Evolutionary conservation across 2,113 vertebrate genomes (phyloP).

Genomic region (Poeciliopsis occidentalis): DNA sequence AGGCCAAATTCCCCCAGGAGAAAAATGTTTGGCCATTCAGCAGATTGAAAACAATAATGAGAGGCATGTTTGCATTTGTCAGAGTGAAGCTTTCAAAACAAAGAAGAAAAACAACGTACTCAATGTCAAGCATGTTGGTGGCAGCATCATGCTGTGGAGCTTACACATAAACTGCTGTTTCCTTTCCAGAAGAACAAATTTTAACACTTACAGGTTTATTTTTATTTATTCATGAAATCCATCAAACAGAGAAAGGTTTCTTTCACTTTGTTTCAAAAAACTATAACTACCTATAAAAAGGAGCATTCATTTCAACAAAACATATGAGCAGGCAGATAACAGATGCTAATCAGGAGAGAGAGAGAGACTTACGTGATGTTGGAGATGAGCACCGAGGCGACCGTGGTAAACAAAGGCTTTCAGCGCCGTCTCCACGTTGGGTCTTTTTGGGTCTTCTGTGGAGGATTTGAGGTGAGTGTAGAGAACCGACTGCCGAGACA

Average conservation of each 20-base stretch:
- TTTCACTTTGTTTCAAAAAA: background rate
- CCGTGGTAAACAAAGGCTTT: constrained; percentile 84
- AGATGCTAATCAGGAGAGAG: background rate
- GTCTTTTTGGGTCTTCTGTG: constrained; percentile 33
- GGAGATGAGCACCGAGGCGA: constrained; percentile 86
- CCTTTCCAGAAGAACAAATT: background rate
- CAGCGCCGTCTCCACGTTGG: constrained; percentile 75
- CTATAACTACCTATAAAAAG: background rate
- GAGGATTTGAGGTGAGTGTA: constrained; percentile 72
- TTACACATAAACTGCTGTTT: background rate
- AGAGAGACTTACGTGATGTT: constrained; percentile 80
- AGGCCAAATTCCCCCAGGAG: too few relatives aligned
- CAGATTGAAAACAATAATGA: too few relatives aligned
- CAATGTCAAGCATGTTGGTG: too few relatives aligned
- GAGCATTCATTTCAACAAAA: background rate
- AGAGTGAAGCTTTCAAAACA: too few relatives aligned
- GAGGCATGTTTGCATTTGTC: too few relatives aligned
- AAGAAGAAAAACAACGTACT: too few relatives aligned
- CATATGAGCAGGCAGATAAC: background rate
- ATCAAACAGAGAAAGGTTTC: background rate
- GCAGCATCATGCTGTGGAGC: too few relatives aligned
- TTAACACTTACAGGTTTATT: background rate
- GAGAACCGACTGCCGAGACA: constrained; percentile 78
- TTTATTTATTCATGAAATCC: background rate
- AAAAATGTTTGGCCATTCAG: too few relatives aligned